These are phyloP conservation scores for Gymnothorax javanicus DNA, from an alignment of 2,797 vertebrate species.

Conservation along the genomic window DNA sequence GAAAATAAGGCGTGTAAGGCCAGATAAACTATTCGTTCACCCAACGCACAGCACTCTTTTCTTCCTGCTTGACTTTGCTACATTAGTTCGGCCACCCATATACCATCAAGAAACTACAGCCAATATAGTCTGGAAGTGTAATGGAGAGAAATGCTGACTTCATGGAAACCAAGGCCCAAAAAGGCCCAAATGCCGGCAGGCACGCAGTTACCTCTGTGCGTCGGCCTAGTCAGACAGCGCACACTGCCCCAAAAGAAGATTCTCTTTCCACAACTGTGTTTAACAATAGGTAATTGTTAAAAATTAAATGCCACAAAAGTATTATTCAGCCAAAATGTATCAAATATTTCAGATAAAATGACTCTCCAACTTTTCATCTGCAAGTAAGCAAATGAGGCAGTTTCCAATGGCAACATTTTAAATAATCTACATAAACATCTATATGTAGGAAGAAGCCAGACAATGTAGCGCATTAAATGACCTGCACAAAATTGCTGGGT, in stretches of 20 bases:
- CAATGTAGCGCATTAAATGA: not conserved
- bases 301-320: not conserved
- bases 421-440: not conserved
- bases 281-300: not conserved
- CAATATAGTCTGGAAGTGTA: not conserved
- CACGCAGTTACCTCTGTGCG: not conserved
- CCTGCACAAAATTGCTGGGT: too few species aligned
- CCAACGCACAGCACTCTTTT: not conserved
- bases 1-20: not conserved
- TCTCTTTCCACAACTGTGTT: not conserved
- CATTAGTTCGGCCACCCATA: slow-evolving; percentile 1
- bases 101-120: slow-evolving; percentile 1
- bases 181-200: not conserved
- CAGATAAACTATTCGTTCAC: not conserved
- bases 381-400: not conserved
- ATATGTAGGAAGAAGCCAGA: not conserved
- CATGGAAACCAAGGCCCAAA: not conserved
- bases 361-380: not conserved
- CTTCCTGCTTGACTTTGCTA: not conserved
- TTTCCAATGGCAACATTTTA: not conserved
- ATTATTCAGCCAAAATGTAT: not conserved
- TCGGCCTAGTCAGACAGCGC: not conserved
- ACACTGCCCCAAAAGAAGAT: not conserved
- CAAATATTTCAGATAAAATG: not conserved
- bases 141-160: not conserved